Evolutionary conservation across 2,113 vertebrate species (phyloP).

Genomic region (Prionailurus bengalensis): DNA sequence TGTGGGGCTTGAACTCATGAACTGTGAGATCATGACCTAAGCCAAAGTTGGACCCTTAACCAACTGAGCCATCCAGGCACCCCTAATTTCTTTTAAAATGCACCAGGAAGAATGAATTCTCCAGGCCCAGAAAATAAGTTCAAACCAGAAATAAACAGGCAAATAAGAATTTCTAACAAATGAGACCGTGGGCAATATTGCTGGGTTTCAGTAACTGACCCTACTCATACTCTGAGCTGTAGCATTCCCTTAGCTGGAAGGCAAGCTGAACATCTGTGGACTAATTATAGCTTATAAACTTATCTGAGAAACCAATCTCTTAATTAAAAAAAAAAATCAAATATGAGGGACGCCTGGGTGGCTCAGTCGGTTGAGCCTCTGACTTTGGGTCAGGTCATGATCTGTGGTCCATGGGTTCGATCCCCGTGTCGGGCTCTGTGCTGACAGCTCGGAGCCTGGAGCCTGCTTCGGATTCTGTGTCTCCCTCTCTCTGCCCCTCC

Average conservation of each 20-base stretch:
- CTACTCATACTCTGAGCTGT: not conserved
- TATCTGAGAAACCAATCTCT: not conserved
- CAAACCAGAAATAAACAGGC: not conserved
- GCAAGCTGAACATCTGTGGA: not conserved
- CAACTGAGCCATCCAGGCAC: too few relatives aligned
- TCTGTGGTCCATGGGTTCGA: too few relatives aligned
- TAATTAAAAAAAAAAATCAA: not conserved
- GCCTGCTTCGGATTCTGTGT: too few relatives aligned
- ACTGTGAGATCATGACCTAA: too few relatives aligned
- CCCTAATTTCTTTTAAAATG: not conserved
- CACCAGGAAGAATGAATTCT: not conserved
- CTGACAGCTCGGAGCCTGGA: too few relatives aligned
- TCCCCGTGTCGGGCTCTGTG: too few relatives aligned
- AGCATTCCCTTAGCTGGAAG: not conserved
- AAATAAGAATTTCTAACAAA: constrained; percentile 11
- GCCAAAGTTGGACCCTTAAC: too few relatives aligned
- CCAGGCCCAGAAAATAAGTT: not conserved
- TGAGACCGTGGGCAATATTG: not conserved
- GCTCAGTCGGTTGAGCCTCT: too few relatives aligned
- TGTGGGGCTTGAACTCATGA: too few relatives aligned
- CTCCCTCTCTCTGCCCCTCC: too few relatives aligned
- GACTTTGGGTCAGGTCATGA: too few relatives aligned
- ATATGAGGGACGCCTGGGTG: not conserved
- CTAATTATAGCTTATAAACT: not conserved
- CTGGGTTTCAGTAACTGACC: not conserved